Evolutionary conservation across 2,797 vertebrate genomes (phyloP).

Genomic region (Macropus fuliginosus): DNA sequence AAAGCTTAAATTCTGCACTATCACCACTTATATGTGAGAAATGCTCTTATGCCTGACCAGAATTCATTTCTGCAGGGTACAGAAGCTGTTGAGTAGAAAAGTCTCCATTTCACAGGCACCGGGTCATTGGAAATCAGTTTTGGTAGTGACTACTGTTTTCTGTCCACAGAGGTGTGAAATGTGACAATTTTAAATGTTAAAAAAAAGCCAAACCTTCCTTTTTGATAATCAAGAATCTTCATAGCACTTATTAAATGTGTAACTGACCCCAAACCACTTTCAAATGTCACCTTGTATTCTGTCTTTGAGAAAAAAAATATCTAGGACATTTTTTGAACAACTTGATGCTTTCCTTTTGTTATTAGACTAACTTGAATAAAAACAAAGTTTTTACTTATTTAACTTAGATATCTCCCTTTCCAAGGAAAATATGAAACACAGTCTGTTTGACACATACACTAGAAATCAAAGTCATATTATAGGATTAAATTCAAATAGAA

Average conservation of each 20-base stretch:
- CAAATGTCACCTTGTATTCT: constrained; percentile 5
- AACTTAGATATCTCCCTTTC: not conserved
- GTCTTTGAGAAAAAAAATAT: not conserved
- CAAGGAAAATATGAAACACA: not conserved
- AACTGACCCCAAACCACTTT: constrained; percentile 5
- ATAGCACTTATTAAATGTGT: constrained; percentile 33
- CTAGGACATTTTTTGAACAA: not conserved
- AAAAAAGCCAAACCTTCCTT: constrained; percentile 44
- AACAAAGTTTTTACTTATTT: not conserved
- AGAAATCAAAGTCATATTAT: not conserved
- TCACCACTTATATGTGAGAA: not conserved
- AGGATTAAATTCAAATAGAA: constrained; percentile 31
- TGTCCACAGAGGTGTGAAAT: constrained; percentile 30
- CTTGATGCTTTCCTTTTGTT: not conserved
- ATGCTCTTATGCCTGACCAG: not conserved
- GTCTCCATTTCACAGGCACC: constrained; percentile 3
- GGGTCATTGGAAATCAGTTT: constrained; percentile 28
- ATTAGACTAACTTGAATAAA: not conserved
- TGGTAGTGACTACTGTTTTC: not conserved
- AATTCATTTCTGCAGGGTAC: constrained; percentile 16
- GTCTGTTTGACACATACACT: not conserved
- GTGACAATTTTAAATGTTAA: constrained; percentile 24
- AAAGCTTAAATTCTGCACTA: not conserved
- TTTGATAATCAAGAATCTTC: constrained; percentile 7
- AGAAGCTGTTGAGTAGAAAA: not conserved